These are phyloP conservation scores for Gymnarchus niloticus DNA, from an alignment of 2,113 vertebrate genomes.

Conservation along the genomic window DNA sequence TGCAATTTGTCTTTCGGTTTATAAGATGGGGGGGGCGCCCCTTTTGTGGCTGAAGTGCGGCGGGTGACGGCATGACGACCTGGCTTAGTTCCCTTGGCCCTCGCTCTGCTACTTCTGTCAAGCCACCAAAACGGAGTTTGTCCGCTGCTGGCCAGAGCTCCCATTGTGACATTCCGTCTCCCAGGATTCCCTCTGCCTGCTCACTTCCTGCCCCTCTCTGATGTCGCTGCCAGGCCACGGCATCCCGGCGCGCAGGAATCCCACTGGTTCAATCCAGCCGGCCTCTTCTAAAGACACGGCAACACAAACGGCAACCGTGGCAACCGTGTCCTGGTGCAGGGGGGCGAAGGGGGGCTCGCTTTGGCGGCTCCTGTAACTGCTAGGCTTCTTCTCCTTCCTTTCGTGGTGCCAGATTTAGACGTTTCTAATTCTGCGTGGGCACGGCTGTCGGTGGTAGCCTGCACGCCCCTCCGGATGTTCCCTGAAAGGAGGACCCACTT, in stretches of 20 bases:
- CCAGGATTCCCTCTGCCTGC: conserved; percentile 40
- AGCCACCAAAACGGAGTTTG: conserved; percentile 11
- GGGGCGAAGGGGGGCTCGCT: background rate
- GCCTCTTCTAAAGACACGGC: background rate
- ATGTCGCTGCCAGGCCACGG: conserved; percentile 38
- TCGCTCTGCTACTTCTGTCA: background rate
- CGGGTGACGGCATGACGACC: background rate
- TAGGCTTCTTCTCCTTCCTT: background rate
- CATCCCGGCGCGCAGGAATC: background rate
- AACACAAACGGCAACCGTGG: conserved; percentile 15
- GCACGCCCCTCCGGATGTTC: background rate
- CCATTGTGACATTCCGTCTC: conserved; percentile 41
- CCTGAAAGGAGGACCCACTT: background rate
- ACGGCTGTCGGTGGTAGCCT: background rate
- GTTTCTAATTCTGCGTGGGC: background rate
- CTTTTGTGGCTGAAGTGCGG: background rate
- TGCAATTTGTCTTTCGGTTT: background rate
- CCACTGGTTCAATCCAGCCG: background rate
- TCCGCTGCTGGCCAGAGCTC: conserved; percentile 26
- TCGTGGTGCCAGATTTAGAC: conserved; percentile 10
- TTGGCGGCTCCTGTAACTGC: background rate
- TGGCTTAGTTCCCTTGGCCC: background rate
- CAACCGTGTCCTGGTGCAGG: background rate
- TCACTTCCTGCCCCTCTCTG: conserved; percentile 47
- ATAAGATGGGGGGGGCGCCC: background rate